phyloP scores from a whole-genome alignment of 2,888 invertebrate genomes.

The Empis livida region DNA sequence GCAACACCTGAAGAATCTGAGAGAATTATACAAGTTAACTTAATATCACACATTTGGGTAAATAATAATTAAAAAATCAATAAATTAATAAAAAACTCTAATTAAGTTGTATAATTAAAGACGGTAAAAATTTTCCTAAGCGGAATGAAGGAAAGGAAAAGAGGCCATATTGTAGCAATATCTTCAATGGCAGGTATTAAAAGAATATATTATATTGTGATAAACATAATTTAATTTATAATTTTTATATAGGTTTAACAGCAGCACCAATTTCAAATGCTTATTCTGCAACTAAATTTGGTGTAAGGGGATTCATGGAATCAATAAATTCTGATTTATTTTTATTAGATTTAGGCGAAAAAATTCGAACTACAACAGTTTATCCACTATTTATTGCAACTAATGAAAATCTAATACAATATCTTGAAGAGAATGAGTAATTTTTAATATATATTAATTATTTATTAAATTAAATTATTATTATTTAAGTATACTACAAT shows the following conservation, averaged over 20 bases:
- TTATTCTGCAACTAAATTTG: slow-evolving; percentile 37
- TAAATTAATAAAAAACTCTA: background rate
- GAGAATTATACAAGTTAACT: slow-evolving; percentile 35
- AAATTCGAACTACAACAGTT: slow-evolving; percentile 29
- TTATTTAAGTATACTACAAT: background rate
- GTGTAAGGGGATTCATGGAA: slow-evolving; percentile 36
- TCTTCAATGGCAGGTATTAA: slow-evolving; percentile 32
- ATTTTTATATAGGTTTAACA: background rate
- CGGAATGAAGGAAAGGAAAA: slow-evolving; percentile 33
- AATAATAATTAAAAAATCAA: slow-evolving; percentile 5
- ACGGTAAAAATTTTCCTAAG: slow-evolving; percentile 35
- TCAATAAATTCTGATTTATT: slow-evolving; percentile 31
- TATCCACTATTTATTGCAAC: slow-evolving; percentile 37
- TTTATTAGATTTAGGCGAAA: slow-evolving; percentile 28
- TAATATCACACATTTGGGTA: slow-evolving; percentile 37
- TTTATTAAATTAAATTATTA: slow-evolving; percentile 6
- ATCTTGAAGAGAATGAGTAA: slow-evolving; percentile 30
- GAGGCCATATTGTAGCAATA: slow-evolving; percentile 37
- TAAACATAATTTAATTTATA: too few species aligned
- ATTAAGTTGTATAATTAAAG: slow-evolving; percentile 18
- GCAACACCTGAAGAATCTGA: slow-evolving; percentile 34
- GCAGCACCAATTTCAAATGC: slow-evolving; percentile 14
- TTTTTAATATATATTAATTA: slow-evolving; percentile 7
- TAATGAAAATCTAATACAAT: slow-evolving; percentile 29
- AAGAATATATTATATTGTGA: too few species aligned